Base-by-base conservation (phyloP, 2,888 invertebrate species). In the Brassicogethes aeneus region DNA sequence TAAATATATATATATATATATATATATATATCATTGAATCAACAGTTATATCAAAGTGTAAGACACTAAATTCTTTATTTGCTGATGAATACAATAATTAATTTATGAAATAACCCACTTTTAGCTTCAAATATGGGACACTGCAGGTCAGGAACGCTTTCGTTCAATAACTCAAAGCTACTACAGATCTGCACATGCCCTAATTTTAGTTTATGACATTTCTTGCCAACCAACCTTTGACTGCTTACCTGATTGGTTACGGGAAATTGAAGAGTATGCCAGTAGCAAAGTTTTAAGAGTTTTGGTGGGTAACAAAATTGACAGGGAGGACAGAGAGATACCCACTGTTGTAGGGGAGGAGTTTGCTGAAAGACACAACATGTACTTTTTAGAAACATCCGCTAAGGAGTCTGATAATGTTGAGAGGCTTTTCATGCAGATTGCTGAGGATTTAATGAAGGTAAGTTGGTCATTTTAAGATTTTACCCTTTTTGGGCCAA, bases 341-440 rank as follows among this genome's bases (percentile, higher is more conserved):
- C 96, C 96, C 1, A 82, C 85, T 16, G 85, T 90, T 61, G 91
- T 96, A 35, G 97, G 95, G 1, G 91, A 91, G 68, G 91, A 93
- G 65, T 97, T 97, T 73, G 91, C 96, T 14, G 88, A 89, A 60
- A 79, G 90, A 53, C 91, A 96, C 62, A 89, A 90, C 57, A 97
- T 97, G 92, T 93, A 94, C 68, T 97, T 95, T 71, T 75, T 97
- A 53, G 96, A 97, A 73, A 97, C 96, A 0, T 96, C 96, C 0
- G 96, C 96, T 1, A 93, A 96, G 66, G 94, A 96, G 70, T 91
- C 95, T 2, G 95, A 96, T 59, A 96, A 97, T 72, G 96, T 97
- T 2, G 96, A 97, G 66, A 80, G 86, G 62, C 73, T 97, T 44
- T 97, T 97, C 67, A 88, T 92, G 79, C 94, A 96, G 71, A 96